These are phyloP conservation scores for Aurelia sp. DNA, from an alignment of 30 jellyfish, hydroid and myxozoan genomes.

Conservation along the genomic window DNA sequence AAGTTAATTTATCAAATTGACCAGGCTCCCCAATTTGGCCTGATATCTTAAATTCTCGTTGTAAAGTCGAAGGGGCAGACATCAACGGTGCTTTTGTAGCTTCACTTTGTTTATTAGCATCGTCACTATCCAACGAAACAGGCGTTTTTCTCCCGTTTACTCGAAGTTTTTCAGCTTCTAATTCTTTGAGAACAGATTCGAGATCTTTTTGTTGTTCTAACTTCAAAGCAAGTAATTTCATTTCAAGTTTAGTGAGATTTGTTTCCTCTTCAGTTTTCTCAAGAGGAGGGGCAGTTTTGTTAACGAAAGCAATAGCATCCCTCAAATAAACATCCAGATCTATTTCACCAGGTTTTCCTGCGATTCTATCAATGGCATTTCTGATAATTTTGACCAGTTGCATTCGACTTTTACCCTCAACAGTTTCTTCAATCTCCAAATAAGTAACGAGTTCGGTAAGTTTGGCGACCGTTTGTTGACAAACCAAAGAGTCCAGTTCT, in stretches of 20 bases:
- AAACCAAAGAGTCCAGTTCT: slow-evolving; percentile 1
- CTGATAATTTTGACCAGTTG: slow-evolving; percentile 1
- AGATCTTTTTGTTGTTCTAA: slow-evolving; percentile 11
- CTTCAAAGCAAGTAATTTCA: slow-evolving; percentile 4
- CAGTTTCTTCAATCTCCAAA: not conserved
- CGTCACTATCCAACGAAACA: not conserved
- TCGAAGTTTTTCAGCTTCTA: slow-evolving; percentile 14
- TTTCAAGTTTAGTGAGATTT: slow-evolving; percentile 5
- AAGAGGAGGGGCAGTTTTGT: slow-evolving; percentile 5
- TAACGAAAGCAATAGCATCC: not conserved
- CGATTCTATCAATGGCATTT: not conserved
- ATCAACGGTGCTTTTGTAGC: slow-evolving; percentile 1
- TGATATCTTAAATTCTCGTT: slow-evolving; percentile 23
- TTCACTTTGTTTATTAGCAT: not conserved
- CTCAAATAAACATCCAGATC: not conserved
- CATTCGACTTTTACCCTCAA: slow-evolving; percentile 7
- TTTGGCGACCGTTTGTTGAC: slow-evolving; percentile 5
- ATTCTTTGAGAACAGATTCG: slow-evolving; percentile 18
- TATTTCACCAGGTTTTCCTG: not conserved
- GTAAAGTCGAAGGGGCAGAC: slow-evolving; percentile 2
- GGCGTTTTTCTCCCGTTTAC: slow-evolving; percentile 11
- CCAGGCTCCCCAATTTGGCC: slow-evolving; percentile 52
- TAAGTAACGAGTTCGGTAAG: not conserved
- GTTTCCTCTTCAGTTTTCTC: slow-evolving; percentile 8
- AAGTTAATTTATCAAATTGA: slow-evolving; percentile 23